These are phyloP conservation scores for Mionectes olivaceus DNA, from an alignment of 2,797 vertebrate genomes.

Conservation along the genomic window DNA sequence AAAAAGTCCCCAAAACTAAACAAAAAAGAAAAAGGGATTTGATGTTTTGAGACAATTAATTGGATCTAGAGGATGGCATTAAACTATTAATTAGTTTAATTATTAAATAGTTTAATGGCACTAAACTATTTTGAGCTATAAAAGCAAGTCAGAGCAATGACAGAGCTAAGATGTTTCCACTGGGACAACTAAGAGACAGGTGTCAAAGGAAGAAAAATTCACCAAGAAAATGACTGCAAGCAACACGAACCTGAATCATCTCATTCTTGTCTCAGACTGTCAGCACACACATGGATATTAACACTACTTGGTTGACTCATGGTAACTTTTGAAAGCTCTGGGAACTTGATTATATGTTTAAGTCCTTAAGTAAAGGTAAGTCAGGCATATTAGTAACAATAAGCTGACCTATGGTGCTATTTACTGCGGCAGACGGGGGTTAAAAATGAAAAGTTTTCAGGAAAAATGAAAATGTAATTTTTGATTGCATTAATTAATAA, in stretches of 20 bases:
- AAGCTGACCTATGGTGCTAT: neutral
- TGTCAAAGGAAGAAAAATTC: conserved; percentile 9
- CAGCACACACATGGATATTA: neutral
- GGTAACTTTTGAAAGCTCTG: neutral
- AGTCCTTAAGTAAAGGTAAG: neutral
- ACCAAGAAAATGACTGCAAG: neutral
- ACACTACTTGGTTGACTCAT: neutral
- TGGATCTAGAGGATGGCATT: neutral
- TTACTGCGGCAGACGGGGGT: neutral
- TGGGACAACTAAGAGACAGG: conserved; percentile 3
- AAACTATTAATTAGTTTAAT: neutral
- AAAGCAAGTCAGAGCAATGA: neutral
- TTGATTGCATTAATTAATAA: neutral
- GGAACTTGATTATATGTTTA: neutral
- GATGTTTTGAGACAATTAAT: neutral
- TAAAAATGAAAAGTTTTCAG: neutral
- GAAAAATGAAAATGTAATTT: neutral
- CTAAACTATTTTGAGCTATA: neutral
- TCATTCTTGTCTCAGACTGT: neutral
- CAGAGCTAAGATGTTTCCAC: neutral
- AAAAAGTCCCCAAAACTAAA: neutral
- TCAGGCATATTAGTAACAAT: neutral
- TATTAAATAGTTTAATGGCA: neutral
- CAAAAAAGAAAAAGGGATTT: neutral
- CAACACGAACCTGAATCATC: neutral